A percentile compares a stretch with the other conserved stretches of the same genome.
phyloP scores from a whole-genome alignment of 2,888 invertebrate species.

The Amblyjoppa proteus region DNA sequence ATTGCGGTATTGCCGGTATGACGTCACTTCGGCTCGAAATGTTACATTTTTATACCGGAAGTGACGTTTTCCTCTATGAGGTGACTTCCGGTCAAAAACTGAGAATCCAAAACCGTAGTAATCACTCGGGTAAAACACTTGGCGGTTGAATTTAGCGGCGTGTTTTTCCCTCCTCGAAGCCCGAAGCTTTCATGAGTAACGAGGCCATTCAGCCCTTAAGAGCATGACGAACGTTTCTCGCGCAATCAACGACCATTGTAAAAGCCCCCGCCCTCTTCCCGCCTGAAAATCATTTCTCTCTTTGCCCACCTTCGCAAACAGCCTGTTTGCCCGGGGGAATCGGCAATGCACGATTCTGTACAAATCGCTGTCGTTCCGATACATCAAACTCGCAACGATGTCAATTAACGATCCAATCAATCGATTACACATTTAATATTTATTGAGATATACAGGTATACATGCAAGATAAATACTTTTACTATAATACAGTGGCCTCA shows the following conservation, averaged over 20 bases:
- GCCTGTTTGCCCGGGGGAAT: slow-evolving; percentile 26
- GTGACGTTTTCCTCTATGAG: neutral
- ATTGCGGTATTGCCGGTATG: too few relatives aligned
- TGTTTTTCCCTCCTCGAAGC: slow-evolving; percentile 49
- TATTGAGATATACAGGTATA: slow-evolving; percentile 58
- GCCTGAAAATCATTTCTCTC: slow-evolving; percentile 47
- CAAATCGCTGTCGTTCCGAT: neutral
- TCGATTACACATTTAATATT: slow-evolving; percentile 48
- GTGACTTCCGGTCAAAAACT: too few relatives aligned
- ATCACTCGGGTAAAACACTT: neutral
- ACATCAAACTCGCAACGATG: neutral
- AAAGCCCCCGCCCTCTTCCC: slow-evolving; percentile 33
- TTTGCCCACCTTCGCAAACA: slow-evolving; percentile 1
- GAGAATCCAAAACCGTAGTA: too few relatives aligned
- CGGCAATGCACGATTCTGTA: neutral
- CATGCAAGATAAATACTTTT: slow-evolving; percentile 68
- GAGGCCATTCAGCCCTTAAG: slow-evolving; percentile 80
- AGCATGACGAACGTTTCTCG: slow-evolving; percentile 77
- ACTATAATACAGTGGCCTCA: slow-evolving; percentile 70
- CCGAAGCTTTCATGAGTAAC: slow-evolving; percentile 71
- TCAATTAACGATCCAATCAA: slow-evolving; percentile 3
- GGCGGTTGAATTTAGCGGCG: slow-evolving; percentile 53
- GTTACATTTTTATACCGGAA: neutral
- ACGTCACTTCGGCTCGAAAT: too few relatives aligned
- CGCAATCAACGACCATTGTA: slow-evolving; percentile 80